phyloP scores from a whole-genome alignment of 2,113 vertebrate genomes.

The Chionodraco myersi region DNA sequence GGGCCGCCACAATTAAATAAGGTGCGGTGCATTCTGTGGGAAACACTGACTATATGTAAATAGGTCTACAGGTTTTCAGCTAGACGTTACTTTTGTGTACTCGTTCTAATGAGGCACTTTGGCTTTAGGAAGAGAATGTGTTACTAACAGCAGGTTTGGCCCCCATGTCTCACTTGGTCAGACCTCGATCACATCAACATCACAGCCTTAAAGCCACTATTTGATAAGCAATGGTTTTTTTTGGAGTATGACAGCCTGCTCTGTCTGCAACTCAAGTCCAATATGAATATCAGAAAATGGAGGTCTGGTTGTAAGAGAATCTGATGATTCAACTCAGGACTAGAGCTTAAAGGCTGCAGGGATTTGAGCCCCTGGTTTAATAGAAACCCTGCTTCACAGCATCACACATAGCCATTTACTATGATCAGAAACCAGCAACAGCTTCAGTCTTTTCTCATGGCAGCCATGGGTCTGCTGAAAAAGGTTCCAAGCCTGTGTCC shows the following conservation, averaged over 20 bases:
- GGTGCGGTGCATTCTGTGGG: too few relatives aligned
- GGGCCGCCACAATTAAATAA: too few relatives aligned
- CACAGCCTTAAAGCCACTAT: neutral
- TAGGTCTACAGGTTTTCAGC: neutral
- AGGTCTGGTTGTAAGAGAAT: conserved; percentile 4
- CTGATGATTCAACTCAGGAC: conserved; percentile 11
- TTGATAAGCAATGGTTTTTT: neutral
- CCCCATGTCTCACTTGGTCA: neutral
- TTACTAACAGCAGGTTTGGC: neutral
- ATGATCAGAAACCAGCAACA: conserved; percentile 16
- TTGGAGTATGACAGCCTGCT: neutral
- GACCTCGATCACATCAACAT: neutral
- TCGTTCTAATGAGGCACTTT: neutral
- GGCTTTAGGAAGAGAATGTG: neutral
- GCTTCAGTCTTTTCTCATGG: neutral
- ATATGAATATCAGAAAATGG: conserved; percentile 22
- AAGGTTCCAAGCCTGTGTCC: conserved; percentile 22
- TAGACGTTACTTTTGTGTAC: neutral
- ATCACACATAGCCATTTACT: conserved; percentile 2
- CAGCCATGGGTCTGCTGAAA: conserved; percentile 5
- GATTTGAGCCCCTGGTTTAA: neutral
- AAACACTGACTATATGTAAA: too few relatives aligned
- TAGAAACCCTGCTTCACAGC: neutral
- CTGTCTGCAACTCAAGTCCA: neutral
- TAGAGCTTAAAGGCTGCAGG: conserved; percentile 1